Conservation (phyloP, 2,797 vertebrate species). For the Eleutherodactylus coqui region DNA sequence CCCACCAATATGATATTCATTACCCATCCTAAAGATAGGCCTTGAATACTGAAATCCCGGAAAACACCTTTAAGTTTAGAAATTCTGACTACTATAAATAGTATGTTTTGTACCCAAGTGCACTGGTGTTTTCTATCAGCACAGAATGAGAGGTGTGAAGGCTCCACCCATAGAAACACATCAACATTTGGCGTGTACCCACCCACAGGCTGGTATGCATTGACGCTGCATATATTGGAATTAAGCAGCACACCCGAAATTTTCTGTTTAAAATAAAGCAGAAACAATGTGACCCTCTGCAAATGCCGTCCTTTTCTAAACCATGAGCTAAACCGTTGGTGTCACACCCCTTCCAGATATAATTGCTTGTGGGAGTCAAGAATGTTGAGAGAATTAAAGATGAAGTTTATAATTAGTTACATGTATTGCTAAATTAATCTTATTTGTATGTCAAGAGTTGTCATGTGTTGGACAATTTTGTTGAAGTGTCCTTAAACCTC, state of each 20-base stretch:
- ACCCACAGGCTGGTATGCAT: conserved; percentile 50
- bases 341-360: conserved; percentile 50
- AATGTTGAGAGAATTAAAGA: conserved; percentile 54
- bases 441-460: conserved; percentile 38
- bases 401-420: conserved; percentile 56
- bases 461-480: conserved; percentile 36
- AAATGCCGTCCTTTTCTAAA: conserved; percentile 38
- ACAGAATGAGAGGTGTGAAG: conserved; percentile 12
- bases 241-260: conserved; percentile 43
- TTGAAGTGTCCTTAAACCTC: conserved; percentile 32
- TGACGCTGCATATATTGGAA: conserved; percentile 41
- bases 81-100: too few species aligned
- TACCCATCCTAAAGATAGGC: too few species aligned
- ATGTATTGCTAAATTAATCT: conserved; percentile 42
- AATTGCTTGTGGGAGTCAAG: conserved; percentile 52
- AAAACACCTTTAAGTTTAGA: too few species aligned
- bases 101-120: background rate
- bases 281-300: conserved; percentile 57
- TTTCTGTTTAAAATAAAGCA: conserved; percentile 49
- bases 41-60: too few species aligned
- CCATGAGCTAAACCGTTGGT: conserved; percentile 33
- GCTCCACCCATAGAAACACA: conserved; percentile 34
- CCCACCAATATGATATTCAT: too few species aligned
- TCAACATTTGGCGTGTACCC: conserved; percentile 27
- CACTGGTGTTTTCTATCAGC: background rate